A percentile compares a stretch with the other conserved stretches of the same genome.
These are phyloP conservation scores for Acanthaster planci DNA, from an alignment of 35 echinoderm and acorn worm genomes.

Conservation along the genomic window DNA sequence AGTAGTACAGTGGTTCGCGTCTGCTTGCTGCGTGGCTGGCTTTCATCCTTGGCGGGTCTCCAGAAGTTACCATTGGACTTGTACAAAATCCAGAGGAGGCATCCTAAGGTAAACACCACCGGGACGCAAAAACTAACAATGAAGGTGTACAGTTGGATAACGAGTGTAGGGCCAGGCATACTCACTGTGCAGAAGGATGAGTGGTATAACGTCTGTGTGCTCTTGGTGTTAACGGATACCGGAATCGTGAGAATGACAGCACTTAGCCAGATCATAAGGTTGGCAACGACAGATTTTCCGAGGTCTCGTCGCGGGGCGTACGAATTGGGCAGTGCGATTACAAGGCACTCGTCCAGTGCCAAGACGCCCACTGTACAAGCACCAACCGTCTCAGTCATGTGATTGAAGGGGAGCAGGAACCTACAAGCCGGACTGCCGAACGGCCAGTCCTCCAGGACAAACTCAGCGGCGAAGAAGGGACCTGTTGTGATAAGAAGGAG, in stretches of 20 bases:
- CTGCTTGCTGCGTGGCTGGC: conserved; percentile 14
- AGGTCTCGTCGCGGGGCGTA: conserved; percentile 9
- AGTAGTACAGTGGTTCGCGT: background rate
- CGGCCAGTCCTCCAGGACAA: conserved; percentile 2
- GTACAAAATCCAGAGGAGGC: conserved; percentile 14
- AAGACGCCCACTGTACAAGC: background rate
- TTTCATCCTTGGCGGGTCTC: conserved; percentile 3
- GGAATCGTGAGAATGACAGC: background rate
- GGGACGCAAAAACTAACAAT: background rate
- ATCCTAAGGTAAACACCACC: background rate
- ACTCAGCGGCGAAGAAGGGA: background rate
- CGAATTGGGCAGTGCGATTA: background rate
- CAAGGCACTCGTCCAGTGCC: conserved; percentile 12
- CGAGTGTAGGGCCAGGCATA: background rate
- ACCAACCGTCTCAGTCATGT: conserved; percentile 3
- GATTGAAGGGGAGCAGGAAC: conserved; percentile 9
- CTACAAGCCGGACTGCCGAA: background rate
- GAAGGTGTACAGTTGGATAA: background rate
- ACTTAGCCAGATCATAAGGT: background rate
- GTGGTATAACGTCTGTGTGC: background rate
- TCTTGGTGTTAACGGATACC: background rate
- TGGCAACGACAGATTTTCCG: background rate
- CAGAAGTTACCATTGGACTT: conserved; percentile 23
- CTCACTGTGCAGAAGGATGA: background rate
- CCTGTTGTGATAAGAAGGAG: background rate